These are phyloP conservation scores for Probaryconus sp. DNA, from an alignment of 1,140 invertebrate genomes.

Conservation along the genomic window DNA sequence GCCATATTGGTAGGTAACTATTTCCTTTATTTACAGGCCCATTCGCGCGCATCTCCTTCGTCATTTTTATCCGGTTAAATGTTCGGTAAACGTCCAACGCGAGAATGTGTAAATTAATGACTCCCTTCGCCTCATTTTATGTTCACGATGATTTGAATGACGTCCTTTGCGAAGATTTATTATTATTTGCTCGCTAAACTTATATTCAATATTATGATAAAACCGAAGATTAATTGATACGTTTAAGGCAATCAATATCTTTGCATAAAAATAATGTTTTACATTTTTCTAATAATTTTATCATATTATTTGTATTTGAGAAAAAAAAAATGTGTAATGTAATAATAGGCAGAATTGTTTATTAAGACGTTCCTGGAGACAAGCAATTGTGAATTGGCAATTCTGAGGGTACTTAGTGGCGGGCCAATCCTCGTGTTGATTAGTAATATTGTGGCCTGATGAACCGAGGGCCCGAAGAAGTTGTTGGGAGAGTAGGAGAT, in stretches of 20 bases:
- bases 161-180: neutral
- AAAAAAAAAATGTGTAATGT: neutral
- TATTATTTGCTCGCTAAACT: no score
- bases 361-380: slow-evolving; percentile 25
- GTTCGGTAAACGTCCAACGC: slow-evolving; percentile 20
- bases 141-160: slow-evolving; percentile 31
- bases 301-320: neutral
- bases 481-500: slow-evolving; percentile 74
- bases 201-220: no score
- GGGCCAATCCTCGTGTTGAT: slow-evolving; percentile 75
- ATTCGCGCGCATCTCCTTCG: slow-evolving; percentile 37
- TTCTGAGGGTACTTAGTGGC: slow-evolving; percentile 71
- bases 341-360: slow-evolving; percentile 31
- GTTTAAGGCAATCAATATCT: no score
- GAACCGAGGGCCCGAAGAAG: slow-evolving; percentile 73
- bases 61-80: slow-evolving; percentile 39
- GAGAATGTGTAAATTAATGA: slow-evolving; percentile 33
- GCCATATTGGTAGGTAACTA: slow-evolving; percentile 43
- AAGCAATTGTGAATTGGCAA: slow-evolving; percentile 74
- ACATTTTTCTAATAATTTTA: no score
- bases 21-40: slow-evolving; percentile 51
- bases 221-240: no score
- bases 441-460: slow-evolving; percentile 79
- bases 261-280: no score
- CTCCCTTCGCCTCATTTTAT: slow-evolving; percentile 15